Evolutionary conservation across 1,140 invertebrate genomes (phyloP).

Genomic region (Latrodectus geometricus): DNA sequence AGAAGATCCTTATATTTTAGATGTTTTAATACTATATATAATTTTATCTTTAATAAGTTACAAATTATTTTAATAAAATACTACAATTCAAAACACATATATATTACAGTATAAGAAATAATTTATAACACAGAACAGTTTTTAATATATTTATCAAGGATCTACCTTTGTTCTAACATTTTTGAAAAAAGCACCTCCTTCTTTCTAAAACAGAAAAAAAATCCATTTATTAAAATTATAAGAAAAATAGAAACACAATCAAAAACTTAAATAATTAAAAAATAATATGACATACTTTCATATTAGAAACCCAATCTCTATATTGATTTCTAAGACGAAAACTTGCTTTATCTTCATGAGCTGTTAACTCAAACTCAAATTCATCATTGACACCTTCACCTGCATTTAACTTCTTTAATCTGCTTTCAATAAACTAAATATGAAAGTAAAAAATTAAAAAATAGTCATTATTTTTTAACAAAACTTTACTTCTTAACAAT

Average conservation of each 20-base stretch:
- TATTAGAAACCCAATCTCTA: constrained; percentile 78
- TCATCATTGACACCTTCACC: constrained; percentile 79
- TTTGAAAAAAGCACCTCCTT: constrained; percentile 79
- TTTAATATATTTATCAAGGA: constrained; percentile 69
- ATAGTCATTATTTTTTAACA: too few relatives aligned
- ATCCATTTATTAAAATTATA: constrained; percentile 1
- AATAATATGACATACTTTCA: constrained; percentile 70
- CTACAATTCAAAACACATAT: neutral
- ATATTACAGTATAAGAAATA: neutral
- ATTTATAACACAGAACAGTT: neutral
- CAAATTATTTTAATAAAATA: neutral
- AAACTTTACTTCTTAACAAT: too few relatives aligned
- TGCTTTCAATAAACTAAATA: constrained; percentile 88
- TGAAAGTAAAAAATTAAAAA: too few relatives aligned
- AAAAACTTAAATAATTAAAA: too few relatives aligned
- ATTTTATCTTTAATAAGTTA: too few relatives aligned
- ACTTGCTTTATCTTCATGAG: constrained; percentile 84
- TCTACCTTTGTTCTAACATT: constrained; percentile 84
- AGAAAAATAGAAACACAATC: neutral
- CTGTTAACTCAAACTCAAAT: constrained; percentile 90
- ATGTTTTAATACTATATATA: too few relatives aligned
- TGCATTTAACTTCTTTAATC: constrained; percentile 88
- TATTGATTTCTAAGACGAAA: constrained; percentile 81
- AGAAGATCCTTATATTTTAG: too few relatives aligned
- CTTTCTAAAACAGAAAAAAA: constrained; percentile 68